Evolutionary conservation across 1,140 invertebrate species (phyloP), one percentile per base, ranked within the genome.

Genomic region (Drosophila asahinai): DNA sequence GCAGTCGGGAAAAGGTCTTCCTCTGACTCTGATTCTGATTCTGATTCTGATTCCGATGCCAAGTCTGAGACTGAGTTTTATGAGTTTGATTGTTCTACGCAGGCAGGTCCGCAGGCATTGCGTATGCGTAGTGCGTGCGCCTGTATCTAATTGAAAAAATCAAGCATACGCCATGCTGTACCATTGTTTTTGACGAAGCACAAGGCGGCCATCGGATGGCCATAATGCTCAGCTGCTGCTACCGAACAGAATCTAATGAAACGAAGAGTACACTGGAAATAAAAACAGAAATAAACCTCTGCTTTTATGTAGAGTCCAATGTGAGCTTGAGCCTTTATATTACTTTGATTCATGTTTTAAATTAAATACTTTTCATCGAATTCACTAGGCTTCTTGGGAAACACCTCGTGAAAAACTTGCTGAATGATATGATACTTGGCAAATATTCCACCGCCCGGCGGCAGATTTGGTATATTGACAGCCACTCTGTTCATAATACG

Each of bases 91-190:
- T 67, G 65, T 61, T 67, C 58, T 52, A 22, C 17, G n/a, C 33
- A 36, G 33, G 33, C 33, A 36, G 33, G 45, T 19, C 57, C 64
- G 40, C 43, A 27, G 49, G 73, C 83, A 86, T 83, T 87, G 60
- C 60, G 84, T 72, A 90, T 87, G 84, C 84, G 70, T 79, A 76
- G 57, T 70, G 78, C 81, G 86, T 87, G 55, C 81, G 54, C 48
- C 43, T 87, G 81, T 81, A 51, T 81, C 68, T 87, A 87, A 87
- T 87, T 87, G 86, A 83, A 87, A 87, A 84, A 89, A 87, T 89
- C 70, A 79, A 73, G 74, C 63, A 68, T 89, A 55, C 55, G 54
- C 52, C 73, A 54, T 61, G 77, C 55, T 54, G 61, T 72, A 45
- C 75, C 43, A 79, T 80, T 87, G 80, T 68, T 70, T 68, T 72